Evolutionary conservation across 1,140 invertebrate genomes (phyloP), one percentile per base, ranked within the genome.

Genomic region (Drosophila virilis): DNA sequence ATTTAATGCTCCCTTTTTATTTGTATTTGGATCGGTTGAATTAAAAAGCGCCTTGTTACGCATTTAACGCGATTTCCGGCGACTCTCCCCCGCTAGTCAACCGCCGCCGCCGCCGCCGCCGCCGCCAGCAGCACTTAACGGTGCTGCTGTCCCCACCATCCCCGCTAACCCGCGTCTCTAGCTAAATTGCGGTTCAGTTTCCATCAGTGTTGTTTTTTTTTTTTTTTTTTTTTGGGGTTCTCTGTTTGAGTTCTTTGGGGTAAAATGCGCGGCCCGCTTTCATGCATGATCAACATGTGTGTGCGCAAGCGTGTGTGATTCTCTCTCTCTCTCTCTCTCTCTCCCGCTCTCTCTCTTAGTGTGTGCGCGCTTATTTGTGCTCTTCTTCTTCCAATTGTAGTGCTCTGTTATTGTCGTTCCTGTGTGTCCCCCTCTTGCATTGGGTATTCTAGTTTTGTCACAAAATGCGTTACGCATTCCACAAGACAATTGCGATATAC

Each of bases 31-130:
- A 79, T 88, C 65, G 71, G 64, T 80, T 88, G 77, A 88, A 88
- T 88, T 88, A 73, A 88, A 88, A 88, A 88, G 83, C 83, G 83
- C 84, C 79, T 74, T 79, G 83, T 86, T 86, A 86, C 83, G 83
- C 83, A 88, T 82, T 88, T 88, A 86, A 88, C 79, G 65, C 65
- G 67, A 73, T 88, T 89, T 88, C 83, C 83, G 83, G 83, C 72
- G 81, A 45, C 48, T 69, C 57, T 69, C 28, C 57, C 46, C 38
- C 13, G 8, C 32, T 12, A 8, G 50, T 9, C 9, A 6, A 15
- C n/a, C 22, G n/a, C 15, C 8, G 1, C 6, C 22, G 22, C 22
- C 3, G 22, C 22, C 22, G 3, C 22, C 22, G 22, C 22, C 22
- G 3, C 17, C 17, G 22, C 22, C 22, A 5, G 22, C 22, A 28